Percentiles rank a stretch among this genome's conserved stretches.
Evolutionary conservation across 2,797 vertebrate species (phyloP).

Genomic region (Lates japonicus): DNA sequence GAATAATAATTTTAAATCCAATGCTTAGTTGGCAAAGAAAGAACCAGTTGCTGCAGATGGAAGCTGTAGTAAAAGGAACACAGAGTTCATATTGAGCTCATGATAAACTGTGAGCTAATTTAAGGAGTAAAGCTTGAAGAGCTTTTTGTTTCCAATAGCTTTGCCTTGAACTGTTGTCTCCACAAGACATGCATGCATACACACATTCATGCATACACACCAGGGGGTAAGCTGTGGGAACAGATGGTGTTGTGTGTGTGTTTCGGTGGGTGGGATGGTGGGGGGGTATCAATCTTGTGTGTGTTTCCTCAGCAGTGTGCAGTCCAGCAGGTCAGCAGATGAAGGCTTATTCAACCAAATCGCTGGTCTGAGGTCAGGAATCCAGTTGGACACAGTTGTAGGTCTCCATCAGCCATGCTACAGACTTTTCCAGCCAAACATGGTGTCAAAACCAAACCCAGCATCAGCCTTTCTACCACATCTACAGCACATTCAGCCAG

Average conservation of each 20-base stretch:
- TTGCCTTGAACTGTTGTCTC: constrained; percentile 41
- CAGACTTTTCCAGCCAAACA: constrained; percentile 40
- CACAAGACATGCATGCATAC: constrained; percentile 37
- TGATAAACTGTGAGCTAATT: neutral
- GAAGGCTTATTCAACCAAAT: constrained; percentile 3
- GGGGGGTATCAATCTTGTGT: constrained; percentile 1
- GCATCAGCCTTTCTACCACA: neutral
- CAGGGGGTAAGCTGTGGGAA: constrained; percentile 40
- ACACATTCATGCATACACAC: constrained; percentile 46
- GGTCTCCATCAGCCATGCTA: constrained; percentile 21
- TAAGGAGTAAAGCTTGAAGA: neutral
- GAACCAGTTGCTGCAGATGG: neutral
- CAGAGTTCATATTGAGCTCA: too few relatives aligned
- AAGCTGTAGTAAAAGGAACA: neutral
- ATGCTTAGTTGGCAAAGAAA: neutral
- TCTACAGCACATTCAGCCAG: constrained; percentile 2
- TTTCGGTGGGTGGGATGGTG: neutral
- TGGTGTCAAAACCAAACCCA: constrained; percentile 2
- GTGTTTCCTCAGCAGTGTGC: constrained; percentile 3
- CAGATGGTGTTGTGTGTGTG: constrained; percentile 51
- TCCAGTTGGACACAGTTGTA: constrained; percentile 36
- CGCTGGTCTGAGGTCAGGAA: neutral
- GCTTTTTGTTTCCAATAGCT: constrained; percentile 26
- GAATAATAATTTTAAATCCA: neutral
- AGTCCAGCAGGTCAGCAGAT: constrained; percentile 13